Evolutionary conservation across 92 coral and sea anemone genomes (phyloP), one percentile per base, ranked within the genome.

Genomic region (Ricordea florida): DNA sequence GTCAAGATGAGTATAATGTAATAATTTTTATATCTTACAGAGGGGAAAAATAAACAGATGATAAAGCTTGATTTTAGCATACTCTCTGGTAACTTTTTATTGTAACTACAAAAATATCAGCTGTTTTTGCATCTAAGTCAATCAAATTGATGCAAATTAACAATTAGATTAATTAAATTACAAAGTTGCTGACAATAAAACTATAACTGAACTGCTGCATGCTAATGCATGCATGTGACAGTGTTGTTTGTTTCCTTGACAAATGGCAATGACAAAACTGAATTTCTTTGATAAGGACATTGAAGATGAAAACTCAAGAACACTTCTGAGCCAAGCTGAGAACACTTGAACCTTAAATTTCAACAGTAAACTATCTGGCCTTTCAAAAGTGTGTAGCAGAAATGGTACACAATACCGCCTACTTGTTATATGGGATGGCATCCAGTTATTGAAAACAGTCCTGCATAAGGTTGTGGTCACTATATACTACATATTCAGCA

Each of bases 171-270:
- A 5, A 16, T 49, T 49, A 49, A 49, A 57, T 32, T 1, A 57
- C 64, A 57, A 57, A 57, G 64, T 57, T 57, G 44, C 64, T 57
- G 64, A 57, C 43, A 29, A 57, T 57, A 57, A n/a, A n/a, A 57
- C 64, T 57, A 57, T 57, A 57, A 57, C 64, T 57, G 44, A 57
- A 57, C 64, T 57, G 44, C 43, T 57, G 44, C 64, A 57, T 57
- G 43, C 63, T 57, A n/a, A n/a, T n/a, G n/a, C 42, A 31, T 57
- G 63, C 63, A 57, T 3, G 20, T 57, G 63, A 57, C 43, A 57
- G 63, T 57, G 63, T 57, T 57, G 42, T 30, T 57, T 57, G 63
- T 26, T 57, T 57, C 63, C n/a, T n/a, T n/a, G n/a, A n/a, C n/a
- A n/a, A n/a, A n/a, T n/a, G n/a, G n/a, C n/a, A n/a, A n/a, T n/a